Base-by-base conservation (phyloP, 2,797 vertebrate species). In the Mormyrus hasselquistii region DNA sequence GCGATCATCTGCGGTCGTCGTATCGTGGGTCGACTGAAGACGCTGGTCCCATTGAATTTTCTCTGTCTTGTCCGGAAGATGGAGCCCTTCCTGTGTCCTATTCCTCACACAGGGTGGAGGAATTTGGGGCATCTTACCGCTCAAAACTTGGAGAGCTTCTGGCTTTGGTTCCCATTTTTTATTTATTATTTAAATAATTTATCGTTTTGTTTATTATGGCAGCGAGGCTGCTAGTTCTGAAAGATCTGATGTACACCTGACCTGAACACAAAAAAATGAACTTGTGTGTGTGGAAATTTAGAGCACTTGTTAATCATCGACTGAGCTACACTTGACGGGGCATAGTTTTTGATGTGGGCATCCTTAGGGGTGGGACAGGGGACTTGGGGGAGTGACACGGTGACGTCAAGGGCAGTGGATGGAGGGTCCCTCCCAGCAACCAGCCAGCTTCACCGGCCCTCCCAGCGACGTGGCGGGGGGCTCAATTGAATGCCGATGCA, bases 401-500 rank as follows among this genome's bases (percentile, higher is more conserved):
- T 41, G 19, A 44, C n/a, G 8, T 4, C 19, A 6, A 57, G 19
- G 19, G 1, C 86, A 87, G n/a, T 29, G 19, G 7, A 7, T 49
- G 57, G 22, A 47, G 22, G 41, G 19, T 55, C 12, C 12, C 50
- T 19, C 57, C 92, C 91, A 93, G 92, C 90, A 92, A 92, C 92
- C 90, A 92, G 91, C 93, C 93, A 93, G 93, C 92, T 92, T 92
- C 55, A 90, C 91, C 92, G 93, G 94, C 12, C 12, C 50, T 19
- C 57, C 92, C 91, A 93, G 92, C 90, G 91, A 92, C 92, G 91
- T 85, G 14, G 34, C 2, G 53, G 50, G 90, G 88, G 91, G 92
- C 93, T 94, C 92, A 92, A 93, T 94, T 94, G 94, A 94, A 94
- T 94, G 92, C 92, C 95, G 94, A 94, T 93, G 93, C 93, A 94